A percentile compares a stretch with the other conserved stretches of the same genome.
Conservation (phyloP, 2,888 invertebrate species). For the Orchestes rusci region DNA sequence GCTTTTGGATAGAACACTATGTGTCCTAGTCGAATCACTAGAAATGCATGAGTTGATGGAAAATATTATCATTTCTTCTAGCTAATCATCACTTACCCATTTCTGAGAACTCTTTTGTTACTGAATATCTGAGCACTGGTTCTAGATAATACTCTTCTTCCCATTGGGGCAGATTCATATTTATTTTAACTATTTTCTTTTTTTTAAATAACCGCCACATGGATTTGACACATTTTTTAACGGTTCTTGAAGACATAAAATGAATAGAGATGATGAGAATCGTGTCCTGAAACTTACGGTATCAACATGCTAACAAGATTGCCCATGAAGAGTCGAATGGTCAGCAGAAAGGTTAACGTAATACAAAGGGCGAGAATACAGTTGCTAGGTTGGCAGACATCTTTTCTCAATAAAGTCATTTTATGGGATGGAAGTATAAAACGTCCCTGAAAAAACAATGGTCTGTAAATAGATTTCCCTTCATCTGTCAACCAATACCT, state of each 20-base stretch:
- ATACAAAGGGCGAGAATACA: conserved; percentile 52
- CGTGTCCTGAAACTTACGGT: conserved; percentile 50
- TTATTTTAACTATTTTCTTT: neutral
- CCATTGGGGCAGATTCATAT: conserved; percentile 33
- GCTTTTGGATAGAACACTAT: conserved; percentile 58
- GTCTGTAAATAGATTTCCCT: too few species aligned
- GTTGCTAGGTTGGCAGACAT: conserved; percentile 46
- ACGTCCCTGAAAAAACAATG: conserved; percentile 39
- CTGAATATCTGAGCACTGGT: conserved; percentile 31
- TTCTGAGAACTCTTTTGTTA: conserved; percentile 36
- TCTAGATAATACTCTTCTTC: conserved; percentile 37
- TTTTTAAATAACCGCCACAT: too few species aligned
- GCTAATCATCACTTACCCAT: too few species aligned
- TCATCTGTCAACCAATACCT: too few species aligned
- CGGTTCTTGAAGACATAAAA: too few species aligned
- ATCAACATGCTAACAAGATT: conserved; percentile 46
- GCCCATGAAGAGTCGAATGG: conserved; percentile 49
- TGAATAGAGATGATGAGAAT: too few species aligned
- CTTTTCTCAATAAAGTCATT: conserved; percentile 31
- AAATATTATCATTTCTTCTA: too few species aligned
- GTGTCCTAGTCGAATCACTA: conserved; percentile 59
- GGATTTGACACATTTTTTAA: too few species aligned
- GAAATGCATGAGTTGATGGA: conserved; percentile 4
- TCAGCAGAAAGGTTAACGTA: conserved; percentile 50
- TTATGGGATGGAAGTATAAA: conserved; percentile 42